Evolutionary conservation across 2,797 vertebrate genomes (phyloP), one percentile per base, ranked within the genome.

Genomic region (Microctenopoma stevenorrisi): DNA sequence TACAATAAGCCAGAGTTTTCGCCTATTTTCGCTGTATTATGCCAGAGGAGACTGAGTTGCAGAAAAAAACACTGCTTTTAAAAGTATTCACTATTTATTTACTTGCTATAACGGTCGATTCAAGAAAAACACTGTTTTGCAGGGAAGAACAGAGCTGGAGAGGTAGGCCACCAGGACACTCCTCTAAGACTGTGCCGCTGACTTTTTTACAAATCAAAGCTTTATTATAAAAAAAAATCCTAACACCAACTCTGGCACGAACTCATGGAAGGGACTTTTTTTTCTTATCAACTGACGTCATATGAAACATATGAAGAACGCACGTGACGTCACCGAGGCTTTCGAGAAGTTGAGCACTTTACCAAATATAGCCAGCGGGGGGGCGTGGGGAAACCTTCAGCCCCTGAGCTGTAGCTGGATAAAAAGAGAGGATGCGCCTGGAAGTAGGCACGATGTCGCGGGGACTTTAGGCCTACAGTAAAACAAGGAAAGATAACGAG

Each of bases 351-450:
- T 62, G 64, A 63, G 54, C 52, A 50, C 30, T 55, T 79, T 63
- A 87, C 89, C 89, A 89, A 84, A 91, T 90, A 89, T 22, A 85
- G 91, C 22, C 67, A 10, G 15, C 0, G 60, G 12, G 4, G 48
- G 86, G 87, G 89, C 82, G 88, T 78, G 89, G 47, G 44, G 76
- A 49, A 3, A 1, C 44, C 4, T 33, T 33, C 5, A 5, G 16
- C 22, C 5, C 16, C 57, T 28, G 26, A 1, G 66, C 11, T 4
- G 50, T 13, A 4, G 60, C 48, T n/a, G 75, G 79, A 76, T 52
- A 22, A 79, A 67, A 73, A 74, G 57, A 26, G 18, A 38, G 37
- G 76, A 70, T 67, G 78, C 68, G 58, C 14, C 28, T 15, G 22
- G 15, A 10, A 62, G 46, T 11, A 48, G 44, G 66, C 81, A 61